phyloP scores from a whole-genome alignment of 1,140 invertebrate genomes.

The Pissodes strobi region DNA sequence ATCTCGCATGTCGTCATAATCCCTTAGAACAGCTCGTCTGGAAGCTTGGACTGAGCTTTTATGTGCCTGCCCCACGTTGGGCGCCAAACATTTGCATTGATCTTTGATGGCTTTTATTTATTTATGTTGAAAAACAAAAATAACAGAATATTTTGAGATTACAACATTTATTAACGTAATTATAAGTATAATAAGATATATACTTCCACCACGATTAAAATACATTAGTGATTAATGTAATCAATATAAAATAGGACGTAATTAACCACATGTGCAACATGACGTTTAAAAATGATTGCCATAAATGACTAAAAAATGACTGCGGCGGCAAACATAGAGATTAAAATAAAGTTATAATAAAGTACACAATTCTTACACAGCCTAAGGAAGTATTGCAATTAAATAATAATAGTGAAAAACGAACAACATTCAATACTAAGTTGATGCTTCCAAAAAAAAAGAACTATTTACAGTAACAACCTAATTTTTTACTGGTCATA shows the following conservation, averaged over 20 bases:
- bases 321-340: slow-evolving; percentile 36
- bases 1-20: no score
- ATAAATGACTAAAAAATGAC: slow-evolving; percentile 41
- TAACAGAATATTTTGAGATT: not conserved
- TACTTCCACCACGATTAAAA: slow-evolving; percentile 44
- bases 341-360: slow-evolving; percentile 6
- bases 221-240: slow-evolving; percentile 57
- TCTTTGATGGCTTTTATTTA: no score
- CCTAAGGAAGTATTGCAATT: slow-evolving; percentile 45
- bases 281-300: slow-evolving; percentile 51
- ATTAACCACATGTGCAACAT: slow-evolving; percentile 56
- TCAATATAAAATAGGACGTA: slow-evolving; percentile 51
- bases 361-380: slow-evolving; percentile 40
- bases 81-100: no score
- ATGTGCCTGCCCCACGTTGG: no score
- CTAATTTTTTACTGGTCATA: no score
- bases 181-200: slow-evolving; percentile 15
- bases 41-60: no score
- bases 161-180: slow-evolving; percentile 20
- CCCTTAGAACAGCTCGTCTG: no score
- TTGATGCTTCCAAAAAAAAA: no score
- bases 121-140: no score
- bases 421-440: no score
- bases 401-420: slow-evolving; percentile 28
- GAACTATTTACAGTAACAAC: no score